Base-by-base conservation (phyloP, 2,797 vertebrate genomes). In the Pteropus rufus region DNA sequence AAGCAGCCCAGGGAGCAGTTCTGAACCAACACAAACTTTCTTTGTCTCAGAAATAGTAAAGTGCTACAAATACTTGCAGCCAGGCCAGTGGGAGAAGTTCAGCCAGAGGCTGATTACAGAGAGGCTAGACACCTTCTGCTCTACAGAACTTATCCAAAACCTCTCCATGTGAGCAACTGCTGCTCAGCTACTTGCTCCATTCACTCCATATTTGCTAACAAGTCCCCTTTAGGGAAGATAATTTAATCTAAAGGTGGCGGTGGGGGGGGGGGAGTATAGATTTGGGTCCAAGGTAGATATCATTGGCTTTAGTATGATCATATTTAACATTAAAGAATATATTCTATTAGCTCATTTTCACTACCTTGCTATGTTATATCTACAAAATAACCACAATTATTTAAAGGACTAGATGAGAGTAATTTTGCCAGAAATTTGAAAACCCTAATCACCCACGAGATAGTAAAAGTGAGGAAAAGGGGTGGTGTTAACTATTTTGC, bases 21-120 rank as follows among this genome's bases (percentile, higher is more conserved):
- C 56, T 70, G 91, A 93, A 91, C 1, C n/a, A 19, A 85, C 41
- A 62, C 2, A 3, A 1, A 10, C 69, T 82, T 91, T 44, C 70
- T 94, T 75, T 96, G 75, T 92, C 70, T 93, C 58, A 11, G 64
- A 16, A 69, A 95, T 36, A 88, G 81, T 19, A 18, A 87, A 95
- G 34, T 85, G 77, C 85, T 67, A 89, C 64, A 86, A 77, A 89
- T 58, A 65, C 64, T 84, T 62, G 5, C n/a, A 84, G 54, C 41
- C 56, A 29, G 5, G 86, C n/a, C 80, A 81, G 76, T 36, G 60
- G 62, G 19, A 52, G 3, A 60, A 84, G 29, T 60, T 44, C 65
- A 79, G 80, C 34, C 29, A 31, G 91, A 16, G 23, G n/a, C 41
- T n/a, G 39, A 29, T 54, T 31, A 34, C 29, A 77, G 36, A 56